Percentiles rank a stretch among this genome's conserved stretches.
Conservation (phyloP, 2,888 invertebrate genomes). For the Rhagium mordax region DNA sequence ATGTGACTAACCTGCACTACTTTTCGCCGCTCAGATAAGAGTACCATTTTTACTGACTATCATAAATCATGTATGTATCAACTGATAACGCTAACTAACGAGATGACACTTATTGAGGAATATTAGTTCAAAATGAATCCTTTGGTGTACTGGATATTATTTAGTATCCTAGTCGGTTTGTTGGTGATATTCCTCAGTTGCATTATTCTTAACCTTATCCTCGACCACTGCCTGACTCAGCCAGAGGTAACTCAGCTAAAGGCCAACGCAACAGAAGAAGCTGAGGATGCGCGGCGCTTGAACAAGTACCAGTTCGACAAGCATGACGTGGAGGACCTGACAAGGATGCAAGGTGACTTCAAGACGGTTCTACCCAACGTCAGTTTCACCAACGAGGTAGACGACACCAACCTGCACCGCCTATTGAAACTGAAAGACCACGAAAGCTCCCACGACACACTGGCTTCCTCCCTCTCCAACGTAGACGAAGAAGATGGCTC, state of each 20-base stretch:
- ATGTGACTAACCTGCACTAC: slow-evolving; percentile 2
- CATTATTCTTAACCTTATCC: slow-evolving; percentile 39
- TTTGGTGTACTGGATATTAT: slow-evolving; percentile 48
- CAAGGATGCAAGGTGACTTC: slow-evolving; percentile 44
- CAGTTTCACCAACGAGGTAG: slow-evolving; percentile 43
- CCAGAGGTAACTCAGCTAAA: neutral
- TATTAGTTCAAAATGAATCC: slow-evolving; percentile 47
- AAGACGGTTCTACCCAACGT: slow-evolving; percentile 37
- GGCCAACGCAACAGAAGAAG: neutral
- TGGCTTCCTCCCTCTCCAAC: slow-evolving; percentile 41
- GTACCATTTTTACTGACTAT: neutral
- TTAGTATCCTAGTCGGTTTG: slow-evolving; percentile 40
- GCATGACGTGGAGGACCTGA: slow-evolving; percentile 50
- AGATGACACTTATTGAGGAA: neutral
- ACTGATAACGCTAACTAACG: neutral
- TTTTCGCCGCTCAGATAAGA: slow-evolving; percentile 11
- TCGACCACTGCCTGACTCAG: slow-evolving; percentile 30
- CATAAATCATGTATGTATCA: slow-evolving; percentile 21
- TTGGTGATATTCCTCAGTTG: slow-evolving; percentile 46
- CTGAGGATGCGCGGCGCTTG: neutral
- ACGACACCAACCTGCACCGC: slow-evolving; percentile 1
- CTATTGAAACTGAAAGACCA: neutral
- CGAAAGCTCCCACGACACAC: neutral
- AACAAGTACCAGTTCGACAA: slow-evolving; percentile 42
- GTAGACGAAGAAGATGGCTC: slow-evolving; percentile 42